phyloP scores from a whole-genome alignment of 2,797 vertebrate genomes.

The Bryconaethiops microstoma region DNA sequence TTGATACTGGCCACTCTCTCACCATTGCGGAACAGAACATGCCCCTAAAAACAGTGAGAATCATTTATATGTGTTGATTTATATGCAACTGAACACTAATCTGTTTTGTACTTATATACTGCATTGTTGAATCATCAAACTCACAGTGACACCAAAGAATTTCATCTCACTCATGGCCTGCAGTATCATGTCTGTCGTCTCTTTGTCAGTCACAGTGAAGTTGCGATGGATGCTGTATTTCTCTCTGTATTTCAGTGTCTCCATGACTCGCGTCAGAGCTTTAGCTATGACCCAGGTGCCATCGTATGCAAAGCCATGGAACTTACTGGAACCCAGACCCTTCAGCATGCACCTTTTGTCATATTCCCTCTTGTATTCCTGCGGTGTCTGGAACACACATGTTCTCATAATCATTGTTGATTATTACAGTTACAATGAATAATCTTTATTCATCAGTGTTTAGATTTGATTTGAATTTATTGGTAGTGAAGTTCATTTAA shows the following conservation, averaged over 20 bases:
- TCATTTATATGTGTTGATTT: not conserved
- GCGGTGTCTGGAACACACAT: slow-evolving; percentile 78
- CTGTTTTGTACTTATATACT: not conserved
- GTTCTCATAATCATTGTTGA: not conserved
- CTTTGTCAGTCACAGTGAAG: slow-evolving; percentile 75
- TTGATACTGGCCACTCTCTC: slow-evolving; percentile 85
- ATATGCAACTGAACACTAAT: not conserved
- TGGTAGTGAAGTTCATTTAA: too few relatives aligned
- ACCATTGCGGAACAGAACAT: slow-evolving; percentile 87
- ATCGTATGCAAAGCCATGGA: slow-evolving; percentile 90
- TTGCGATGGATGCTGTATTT: slow-evolving; percentile 79
- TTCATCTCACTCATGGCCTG: slow-evolving; percentile 85
- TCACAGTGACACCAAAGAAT: slow-evolving; percentile 91
- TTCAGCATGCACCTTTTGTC: slow-evolving; percentile 70
- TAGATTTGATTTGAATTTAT: not conserved
- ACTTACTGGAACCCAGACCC: slow-evolving; percentile 77
- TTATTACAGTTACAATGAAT: too few relatives aligned
- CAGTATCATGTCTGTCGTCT: slow-evolving; percentile 80
- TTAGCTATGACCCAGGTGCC: slow-evolving; percentile 88
- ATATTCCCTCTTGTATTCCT: slow-evolving; percentile 85
- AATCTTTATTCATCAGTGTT: not conserved
- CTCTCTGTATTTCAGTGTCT: slow-evolving; percentile 77
- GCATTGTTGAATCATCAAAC: slow-evolving; percentile 47
- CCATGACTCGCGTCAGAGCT: slow-evolving; percentile 83
- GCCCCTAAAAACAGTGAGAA: slow-evolving; percentile 75